phyloP scores from a whole-genome alignment of 2,797 vertebrate genomes.

The Aldrovandia affinis region DNA sequence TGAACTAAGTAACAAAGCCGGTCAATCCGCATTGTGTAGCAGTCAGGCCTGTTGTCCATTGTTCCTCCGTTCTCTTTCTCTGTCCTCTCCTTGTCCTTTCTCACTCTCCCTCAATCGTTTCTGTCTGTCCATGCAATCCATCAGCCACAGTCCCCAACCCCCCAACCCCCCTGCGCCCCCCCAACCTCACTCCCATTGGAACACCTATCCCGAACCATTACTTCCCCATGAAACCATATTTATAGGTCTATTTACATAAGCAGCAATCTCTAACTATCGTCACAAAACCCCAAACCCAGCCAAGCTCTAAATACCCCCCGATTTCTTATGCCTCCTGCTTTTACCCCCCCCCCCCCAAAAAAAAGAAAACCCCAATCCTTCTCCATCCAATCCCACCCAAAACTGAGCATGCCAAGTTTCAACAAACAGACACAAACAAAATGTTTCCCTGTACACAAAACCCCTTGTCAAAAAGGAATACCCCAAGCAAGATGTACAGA shows the following conservation, averaged over 20 bases:
- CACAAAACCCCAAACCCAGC: conserved; percentile 17
- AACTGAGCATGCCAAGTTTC: conserved; percentile 28
- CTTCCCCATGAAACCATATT: conserved; percentile 21
- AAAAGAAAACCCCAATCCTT: conserved; percentile 1
- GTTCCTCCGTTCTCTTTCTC: neutral
- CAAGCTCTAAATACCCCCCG: conserved; percentile 20
- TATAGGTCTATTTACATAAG: conserved; percentile 32
- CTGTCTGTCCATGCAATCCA: neutral
- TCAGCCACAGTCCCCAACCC: neutral
- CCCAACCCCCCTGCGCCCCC: neutral
- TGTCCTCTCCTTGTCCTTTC: neutral
- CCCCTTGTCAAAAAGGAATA: conserved; percentile 40
- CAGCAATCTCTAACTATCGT: conserved; percentile 17
- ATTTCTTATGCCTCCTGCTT: neutral
- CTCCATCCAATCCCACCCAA: neutral
- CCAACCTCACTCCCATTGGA: neutral
- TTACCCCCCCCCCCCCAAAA: neutral
- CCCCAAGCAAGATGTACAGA: conserved; percentile 47
- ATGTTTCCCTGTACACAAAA: conserved; percentile 34
- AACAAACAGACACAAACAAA: conserved; percentile 36
- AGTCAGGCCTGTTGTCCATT: neutral
- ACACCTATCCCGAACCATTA: neutral
- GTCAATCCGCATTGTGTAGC: neutral
- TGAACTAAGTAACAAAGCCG: neutral
- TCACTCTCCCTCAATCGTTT: conserved; percentile 1